phyloP scores from a whole-genome alignment of 1,140 invertebrate genomes.

The Nasonia vitripennis region DNA sequence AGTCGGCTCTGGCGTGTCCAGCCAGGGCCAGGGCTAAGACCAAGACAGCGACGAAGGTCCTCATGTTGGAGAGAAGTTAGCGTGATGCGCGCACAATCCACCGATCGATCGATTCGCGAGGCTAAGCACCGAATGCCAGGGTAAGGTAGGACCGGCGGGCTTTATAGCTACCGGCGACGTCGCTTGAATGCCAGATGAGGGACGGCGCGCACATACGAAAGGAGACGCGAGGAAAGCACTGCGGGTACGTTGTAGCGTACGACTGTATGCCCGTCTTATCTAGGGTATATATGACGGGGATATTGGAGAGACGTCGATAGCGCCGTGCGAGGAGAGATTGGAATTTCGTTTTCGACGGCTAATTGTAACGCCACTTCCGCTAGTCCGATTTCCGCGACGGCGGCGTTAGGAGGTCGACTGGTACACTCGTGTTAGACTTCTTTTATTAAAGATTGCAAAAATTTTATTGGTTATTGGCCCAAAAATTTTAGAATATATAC shows the following conservation, averaged over 20 bases:
- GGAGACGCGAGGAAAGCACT: constrained; percentile 69
- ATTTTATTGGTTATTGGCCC: too few species aligned
- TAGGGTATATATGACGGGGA: constrained; percentile 68
- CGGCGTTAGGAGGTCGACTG: not conserved
- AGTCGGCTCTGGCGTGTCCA: constrained; percentile 51
- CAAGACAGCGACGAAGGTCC: constrained; percentile 59
- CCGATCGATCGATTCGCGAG: constrained; percentile 65
- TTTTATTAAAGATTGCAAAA: too few species aligned
- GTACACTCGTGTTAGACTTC: too few species aligned
- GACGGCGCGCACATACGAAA: constrained; percentile 63
- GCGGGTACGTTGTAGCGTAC: not conserved
- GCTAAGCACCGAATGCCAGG: constrained; percentile 71
- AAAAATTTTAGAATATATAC: too few species aligned
- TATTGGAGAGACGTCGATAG: constrained; percentile 23
- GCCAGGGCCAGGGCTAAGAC: constrained; percentile 57
- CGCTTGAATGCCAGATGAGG: constrained; percentile 68
- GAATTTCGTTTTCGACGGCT: constrained; percentile 57
- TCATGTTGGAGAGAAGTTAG: constrained; percentile 60
- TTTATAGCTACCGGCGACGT: constrained; percentile 69
- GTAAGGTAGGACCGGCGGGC: constrained; percentile 63
- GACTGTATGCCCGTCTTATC: constrained; percentile 54
- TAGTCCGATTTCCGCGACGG: not conserved
- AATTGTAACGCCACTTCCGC: constrained; percentile 49
- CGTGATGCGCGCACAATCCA: constrained; percentile 36
- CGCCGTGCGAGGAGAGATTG: not conserved